These are phyloP conservation scores for Psix sp. DNA, from an alignment of 1,140 invertebrate genomes.

Conservation along the genomic window DNA sequence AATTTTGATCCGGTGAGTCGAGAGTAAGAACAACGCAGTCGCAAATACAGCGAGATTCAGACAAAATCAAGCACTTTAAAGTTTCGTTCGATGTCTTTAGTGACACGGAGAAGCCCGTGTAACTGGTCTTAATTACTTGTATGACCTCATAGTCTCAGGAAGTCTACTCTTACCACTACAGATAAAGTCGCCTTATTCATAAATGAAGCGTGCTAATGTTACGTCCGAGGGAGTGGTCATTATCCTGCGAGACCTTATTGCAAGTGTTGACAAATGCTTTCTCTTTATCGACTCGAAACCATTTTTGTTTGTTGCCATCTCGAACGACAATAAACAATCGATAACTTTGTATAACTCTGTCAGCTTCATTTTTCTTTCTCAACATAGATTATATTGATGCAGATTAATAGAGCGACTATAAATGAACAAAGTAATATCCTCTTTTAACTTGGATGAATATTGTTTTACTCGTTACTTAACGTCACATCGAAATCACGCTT, in stretches of 20 bases:
- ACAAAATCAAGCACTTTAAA: no score
- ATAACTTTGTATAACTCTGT: no score
- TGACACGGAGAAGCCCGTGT: conserved; percentile 66
- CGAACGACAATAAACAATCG: no score
- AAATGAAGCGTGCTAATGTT: conserved; percentile 28
- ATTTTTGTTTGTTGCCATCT: no score
- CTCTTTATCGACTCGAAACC: background rate
- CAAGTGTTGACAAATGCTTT: conserved; percentile 6
- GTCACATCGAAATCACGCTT: no score
- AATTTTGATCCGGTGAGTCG: no score
- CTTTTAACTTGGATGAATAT: conserved; percentile 29
- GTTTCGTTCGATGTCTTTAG: conserved; percentile 52
- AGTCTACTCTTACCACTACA: conserved; percentile 70
- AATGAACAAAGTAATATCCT: conserved; percentile 30
- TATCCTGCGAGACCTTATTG: conserved; percentile 17
- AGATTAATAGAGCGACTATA: conserved; percentile 27
- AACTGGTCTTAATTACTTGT: conserved; percentile 76
- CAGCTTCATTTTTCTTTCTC: no score
- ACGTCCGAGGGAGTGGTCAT: conserved; percentile 55
- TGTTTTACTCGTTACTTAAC: no score
- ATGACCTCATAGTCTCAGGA: conserved; percentile 75
- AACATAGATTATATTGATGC: background rate
- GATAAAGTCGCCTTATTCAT: conserved; percentile 62
- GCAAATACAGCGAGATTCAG: no score
- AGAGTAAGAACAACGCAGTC: no score